Conservation (phyloP, 2,113 vertebrate species). For the Rhadina sibilatrix region DNA sequence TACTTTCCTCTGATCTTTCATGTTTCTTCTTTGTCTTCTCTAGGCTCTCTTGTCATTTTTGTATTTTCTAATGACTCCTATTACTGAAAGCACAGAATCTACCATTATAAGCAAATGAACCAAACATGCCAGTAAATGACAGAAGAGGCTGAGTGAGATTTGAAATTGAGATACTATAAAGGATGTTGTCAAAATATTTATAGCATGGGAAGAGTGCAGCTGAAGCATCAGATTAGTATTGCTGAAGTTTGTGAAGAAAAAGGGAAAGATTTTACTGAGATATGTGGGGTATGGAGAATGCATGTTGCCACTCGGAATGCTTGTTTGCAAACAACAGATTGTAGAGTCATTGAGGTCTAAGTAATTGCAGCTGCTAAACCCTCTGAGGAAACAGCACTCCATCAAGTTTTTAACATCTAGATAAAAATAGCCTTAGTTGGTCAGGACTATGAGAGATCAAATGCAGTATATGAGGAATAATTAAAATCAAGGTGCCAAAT, state of each 20-base stretch:
- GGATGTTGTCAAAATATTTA: slow-evolving; percentile 49
- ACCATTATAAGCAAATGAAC: background rate
- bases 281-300: background rate
- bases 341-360: background rate
- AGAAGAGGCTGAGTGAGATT: background rate
- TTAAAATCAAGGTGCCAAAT: background rate
- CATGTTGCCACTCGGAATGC: background rate
- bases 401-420: background rate
- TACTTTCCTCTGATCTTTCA: background rate
- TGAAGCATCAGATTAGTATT: background rate
- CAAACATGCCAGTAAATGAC: background rate
- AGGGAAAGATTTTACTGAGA: background rate
- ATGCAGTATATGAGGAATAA: background rate
- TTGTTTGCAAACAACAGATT: slow-evolving; percentile 11
- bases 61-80: background rate
- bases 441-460: background rate
- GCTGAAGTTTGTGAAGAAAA: background rate
- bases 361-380: background rate
- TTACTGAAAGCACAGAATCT: background rate
- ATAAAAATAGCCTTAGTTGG: background rate
- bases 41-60: background rate
- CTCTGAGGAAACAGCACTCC: background rate
- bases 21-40: background rate
- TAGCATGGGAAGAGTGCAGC: background rate
- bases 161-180: background rate